Percentiles rank a stretch among this genome's conserved stretches.
phyloP scores from a whole-genome alignment of 2,888 invertebrate species.

The Agriopis marginaria region DNA sequence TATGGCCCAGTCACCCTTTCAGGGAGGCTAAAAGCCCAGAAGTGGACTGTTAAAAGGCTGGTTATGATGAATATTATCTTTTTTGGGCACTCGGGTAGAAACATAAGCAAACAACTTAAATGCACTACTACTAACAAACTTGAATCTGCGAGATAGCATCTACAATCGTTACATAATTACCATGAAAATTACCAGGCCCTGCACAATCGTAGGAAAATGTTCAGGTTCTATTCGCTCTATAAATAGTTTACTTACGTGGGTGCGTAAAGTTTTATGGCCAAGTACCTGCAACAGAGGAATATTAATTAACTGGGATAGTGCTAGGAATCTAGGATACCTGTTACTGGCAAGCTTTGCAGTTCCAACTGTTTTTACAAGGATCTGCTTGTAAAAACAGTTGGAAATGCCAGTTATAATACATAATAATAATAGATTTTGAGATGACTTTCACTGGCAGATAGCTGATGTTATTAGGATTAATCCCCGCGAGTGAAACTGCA shows the following conservation, averaged over 20 bases:
- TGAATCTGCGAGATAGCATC: constrained; percentile 36
- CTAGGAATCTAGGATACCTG: constrained; percentile 16
- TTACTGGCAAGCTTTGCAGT: background rate
- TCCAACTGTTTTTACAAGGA: too few species aligned
- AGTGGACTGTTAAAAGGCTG: too few species aligned
- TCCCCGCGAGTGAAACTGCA: too few species aligned
- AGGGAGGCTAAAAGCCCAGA: too few species aligned
- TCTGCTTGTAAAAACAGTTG: background rate
- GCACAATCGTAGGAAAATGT: constrained; percentile 67
- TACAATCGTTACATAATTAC: constrained; percentile 59
- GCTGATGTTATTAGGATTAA: too few species aligned
- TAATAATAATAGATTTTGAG: too few species aligned
- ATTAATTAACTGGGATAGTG: constrained; percentile 23
- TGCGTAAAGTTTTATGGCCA: constrained; percentile 26
- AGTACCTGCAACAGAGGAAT: constrained; percentile 34
- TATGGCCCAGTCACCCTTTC: too few species aligned
- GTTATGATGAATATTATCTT: too few species aligned
- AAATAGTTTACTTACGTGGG: constrained; percentile 33
- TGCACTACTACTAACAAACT: too few species aligned
- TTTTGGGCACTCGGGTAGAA: too few species aligned
- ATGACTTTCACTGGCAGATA: too few species aligned
- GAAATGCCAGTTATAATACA: too few species aligned
- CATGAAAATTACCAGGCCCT: constrained; percentile 62
- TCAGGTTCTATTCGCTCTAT: constrained; percentile 23
- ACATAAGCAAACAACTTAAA: background rate